Base-by-base conservation (phyloP, 2,888 invertebrate species). In the Nineta flava region DNA sequence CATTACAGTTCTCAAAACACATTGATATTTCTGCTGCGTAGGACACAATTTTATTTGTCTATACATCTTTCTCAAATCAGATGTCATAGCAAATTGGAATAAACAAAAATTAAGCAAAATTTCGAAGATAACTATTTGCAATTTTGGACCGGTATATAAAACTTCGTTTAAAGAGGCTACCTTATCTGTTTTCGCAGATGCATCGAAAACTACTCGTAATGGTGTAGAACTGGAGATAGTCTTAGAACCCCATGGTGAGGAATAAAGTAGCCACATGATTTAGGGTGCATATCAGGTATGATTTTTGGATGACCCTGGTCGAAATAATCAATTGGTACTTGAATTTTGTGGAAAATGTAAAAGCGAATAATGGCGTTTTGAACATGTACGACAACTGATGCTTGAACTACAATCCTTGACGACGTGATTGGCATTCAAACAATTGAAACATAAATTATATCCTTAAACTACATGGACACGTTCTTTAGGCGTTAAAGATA, bases 181-280 rank as follows among this genome's bases (percentile, higher is more conserved):
- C 13, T 35, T 35, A 35, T 35, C 13, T 4, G 42, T 42, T 15
- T 15, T 42, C 42, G 42, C 42, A 7, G 42, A 42, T 4, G 42
- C 42, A 6, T 3, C 16, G 9, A 42, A 42, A 15, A 42, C 42
- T 16, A 42, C 42, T 42, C 42, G 13, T 16, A 41, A 3, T 16
- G 42, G 16, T 16, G 42, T 42, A 17, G 42, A 42, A 13, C 45
- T 19, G 26, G 45, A 45, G 16, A 5, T 45, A 45, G 26, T 10
- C 26, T 45, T 19, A 26, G 2, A 21, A 45, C 26, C 10, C 4
- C 45, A 10, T 45, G 26, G 10, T 45, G 45, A 21, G 45, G 26
- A 45, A 45, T 44, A 10, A 21, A 45, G 19, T 45, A 45, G 16
- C 45, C 26, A 21, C 26, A 26, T 15, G 45, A 45, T 15, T 45